Evolutionary conservation across 2,888 invertebrate species (phyloP), one percentile per base, ranked within the genome.

Genomic region (Drosophila neonasuta): DNA sequence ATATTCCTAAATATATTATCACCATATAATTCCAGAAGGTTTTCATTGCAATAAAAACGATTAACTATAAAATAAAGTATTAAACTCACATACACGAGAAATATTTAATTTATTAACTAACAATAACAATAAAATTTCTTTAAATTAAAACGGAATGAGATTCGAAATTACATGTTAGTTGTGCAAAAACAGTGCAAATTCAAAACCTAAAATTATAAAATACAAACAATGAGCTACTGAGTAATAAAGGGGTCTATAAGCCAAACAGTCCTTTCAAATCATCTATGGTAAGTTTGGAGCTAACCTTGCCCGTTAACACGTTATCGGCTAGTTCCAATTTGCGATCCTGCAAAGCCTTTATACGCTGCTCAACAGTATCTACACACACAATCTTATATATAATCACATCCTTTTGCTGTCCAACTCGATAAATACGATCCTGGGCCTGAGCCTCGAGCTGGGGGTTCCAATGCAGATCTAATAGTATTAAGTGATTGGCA

Each of bases 401-500:
- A 79, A 93, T 92, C 0, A 98, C 97, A 77, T 93, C 91, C 86
- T 95, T 96, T 50, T 91, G 93, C 90, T 99, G 99, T 0, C 98
- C 98, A 71, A 98, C 94, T 65, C 98, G 92, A 91, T 98, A 98
- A 69, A 99, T 95, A 67, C 99, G 92, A 92, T 99, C 99, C 91
- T 96, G 97, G 0, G 98, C 99, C 91, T 99, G 99, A 44, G 95
- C 93, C 91, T 99, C 99, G 45, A 99, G 91, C 87, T 98, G 98
- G 0, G 99, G 99, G 93, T 99, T 99, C 97, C 98, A 99, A 91
- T 99, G 98, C 52, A 97, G 93, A 91, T 99, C 99, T 20, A 97
- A 90, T 36, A 99, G 92, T 34, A 98, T 93, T 48, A 99, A 92
- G 90, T 98, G 97, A 92, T 96, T 98, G 1, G 95, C 99, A 2